Base-by-base conservation (phyloP, 1,140 invertebrate genomes). In the Drosophila burlai region DNA sequence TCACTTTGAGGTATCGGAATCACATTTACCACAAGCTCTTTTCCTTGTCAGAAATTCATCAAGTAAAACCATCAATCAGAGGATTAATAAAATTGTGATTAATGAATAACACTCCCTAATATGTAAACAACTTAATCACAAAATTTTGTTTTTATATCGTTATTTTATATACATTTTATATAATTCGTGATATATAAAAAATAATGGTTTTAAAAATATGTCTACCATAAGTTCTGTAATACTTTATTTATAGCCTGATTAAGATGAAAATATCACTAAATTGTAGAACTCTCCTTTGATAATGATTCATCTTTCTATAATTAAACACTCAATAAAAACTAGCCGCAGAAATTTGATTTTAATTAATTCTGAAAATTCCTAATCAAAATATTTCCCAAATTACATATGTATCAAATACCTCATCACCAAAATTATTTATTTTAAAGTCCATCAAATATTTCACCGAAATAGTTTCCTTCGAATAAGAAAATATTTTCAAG, bases 351-450 rank as follows among this genome's bases (percentile, higher is more conserved):
- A 40, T 11, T 24, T 38, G 1, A 55, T 29, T n/a, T 18, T 18
- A 45, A 59, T 45, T 29, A 45, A 7, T 18, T 18, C 7, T 59
- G 18, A 38, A 54, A 24, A 63, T 4, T 38, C 6, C n/a, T n/a
- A 38, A 16, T 11, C 24, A 29, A 58, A 65, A 65, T 55, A 55
- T 43, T 45, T 31, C 5, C 8, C 40, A 24, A 15, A 43, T 24
- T 24, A n/a, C n/a, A n/a, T n/a, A 38, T 38, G 2, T 38, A n/a
- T 38, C 34, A 62, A 15, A 42, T 60, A 60, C 15, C 6, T 18
- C 16, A 18, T 29, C 8, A 5, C 31, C n/a, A 5, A 49, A 31
- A 31, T 60, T 60, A 62, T 65, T 65, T 65, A 65, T 65, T 61
- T 45, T 11, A 24, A 24, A 43, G 21, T 24, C 29, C 18, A 26